These are phyloP conservation scores for Megathymus violae DNA, from an alignment of 1,140 invertebrate species.

Conservation along the genomic window DNA sequence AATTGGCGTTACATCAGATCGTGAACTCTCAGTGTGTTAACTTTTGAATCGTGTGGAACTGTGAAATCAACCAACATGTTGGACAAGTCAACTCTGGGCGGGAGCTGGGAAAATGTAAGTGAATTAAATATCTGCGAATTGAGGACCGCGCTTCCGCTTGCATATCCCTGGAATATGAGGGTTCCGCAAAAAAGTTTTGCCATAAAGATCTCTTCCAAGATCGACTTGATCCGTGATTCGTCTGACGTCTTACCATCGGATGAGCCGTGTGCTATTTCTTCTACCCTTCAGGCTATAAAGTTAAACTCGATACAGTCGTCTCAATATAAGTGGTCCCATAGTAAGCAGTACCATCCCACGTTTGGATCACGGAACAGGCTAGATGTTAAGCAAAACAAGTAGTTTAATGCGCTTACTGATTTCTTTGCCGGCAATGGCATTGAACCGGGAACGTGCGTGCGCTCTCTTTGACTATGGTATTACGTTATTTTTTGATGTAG, in stretches of 20 bases:
- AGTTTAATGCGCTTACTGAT: conserved; percentile 64
- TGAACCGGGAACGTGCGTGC: conserved; percentile 60
- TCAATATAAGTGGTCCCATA: background rate
- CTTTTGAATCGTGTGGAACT: conserved; percentile 35
- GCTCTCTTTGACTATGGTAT: conserved; percentile 65
- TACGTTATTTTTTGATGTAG: conserved; percentile 64
- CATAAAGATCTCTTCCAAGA: no score
- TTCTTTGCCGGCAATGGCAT: conserved; percentile 65
- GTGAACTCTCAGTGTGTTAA: background rate
- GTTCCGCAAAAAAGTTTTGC: no score
- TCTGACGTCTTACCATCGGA: no score
- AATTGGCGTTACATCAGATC: conserved; percentile 21
- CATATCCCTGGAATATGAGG: no score
- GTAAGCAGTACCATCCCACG: conserved; percentile 6
- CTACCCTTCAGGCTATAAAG: no score
- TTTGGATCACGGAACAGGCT: conserved; percentile 47
- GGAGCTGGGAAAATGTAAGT: conserved; percentile 81
- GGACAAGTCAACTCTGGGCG: conserved; percentile 73
- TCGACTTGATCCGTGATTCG: no score
- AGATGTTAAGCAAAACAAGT: conserved; percentile 68
- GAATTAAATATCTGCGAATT: no score
- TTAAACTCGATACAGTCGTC: no score
- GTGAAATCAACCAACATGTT: conserved; percentile 52
- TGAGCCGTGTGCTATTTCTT: no score
- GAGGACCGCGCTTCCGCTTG: no score